These are phyloP conservation scores for Podotricha telesiphe DNA, from an alignment of 2,888 invertebrate species.

Conservation along the genomic window DNA sequence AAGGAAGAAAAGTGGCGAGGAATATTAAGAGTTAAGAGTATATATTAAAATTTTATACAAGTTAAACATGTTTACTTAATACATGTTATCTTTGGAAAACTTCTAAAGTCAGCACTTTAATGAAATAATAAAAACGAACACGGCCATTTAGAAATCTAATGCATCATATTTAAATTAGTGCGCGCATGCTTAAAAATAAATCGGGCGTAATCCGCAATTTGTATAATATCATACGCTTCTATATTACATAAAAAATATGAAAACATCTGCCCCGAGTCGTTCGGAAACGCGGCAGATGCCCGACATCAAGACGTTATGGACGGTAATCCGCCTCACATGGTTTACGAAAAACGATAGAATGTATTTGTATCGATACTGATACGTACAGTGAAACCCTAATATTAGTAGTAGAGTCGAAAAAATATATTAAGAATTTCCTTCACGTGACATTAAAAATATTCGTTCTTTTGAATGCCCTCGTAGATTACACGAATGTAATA, in stretches of 20 bases:
- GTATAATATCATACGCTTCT: constrained; percentile 53
- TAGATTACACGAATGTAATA: constrained; percentile 26
- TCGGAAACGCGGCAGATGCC: constrained; percentile 69
- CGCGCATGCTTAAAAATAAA: constrained; percentile 40
- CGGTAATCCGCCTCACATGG: constrained; percentile 72
- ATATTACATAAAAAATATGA: constrained; percentile 67
- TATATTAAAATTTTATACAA: no score
- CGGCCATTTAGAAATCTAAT: constrained; percentile 1
- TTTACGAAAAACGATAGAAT: constrained; percentile 66
- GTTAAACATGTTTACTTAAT: neutral
- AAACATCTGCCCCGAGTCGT: constrained; percentile 64
- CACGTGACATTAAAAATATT: constrained; percentile 22
- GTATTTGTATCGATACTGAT: constrained; percentile 45
- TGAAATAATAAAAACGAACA: neutral
- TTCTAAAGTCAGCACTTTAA: neutral
- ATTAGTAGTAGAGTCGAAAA: constrained; percentile 22
- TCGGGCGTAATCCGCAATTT: constrained; percentile 51
- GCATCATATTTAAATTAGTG: constrained; percentile 36
- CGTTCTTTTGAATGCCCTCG: constrained; percentile 16
- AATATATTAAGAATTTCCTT: constrained; percentile 31
- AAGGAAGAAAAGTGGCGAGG: no score
- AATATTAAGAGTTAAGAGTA: no score
- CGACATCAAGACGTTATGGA: constrained; percentile 77
- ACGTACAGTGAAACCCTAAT: constrained; percentile 38
- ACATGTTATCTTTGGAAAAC: neutral